Evolutionary conservation across 1,140 invertebrate genomes (phyloP), one percentile per base, ranked within the genome.

Genomic region (Cephus cinctus): DNA sequence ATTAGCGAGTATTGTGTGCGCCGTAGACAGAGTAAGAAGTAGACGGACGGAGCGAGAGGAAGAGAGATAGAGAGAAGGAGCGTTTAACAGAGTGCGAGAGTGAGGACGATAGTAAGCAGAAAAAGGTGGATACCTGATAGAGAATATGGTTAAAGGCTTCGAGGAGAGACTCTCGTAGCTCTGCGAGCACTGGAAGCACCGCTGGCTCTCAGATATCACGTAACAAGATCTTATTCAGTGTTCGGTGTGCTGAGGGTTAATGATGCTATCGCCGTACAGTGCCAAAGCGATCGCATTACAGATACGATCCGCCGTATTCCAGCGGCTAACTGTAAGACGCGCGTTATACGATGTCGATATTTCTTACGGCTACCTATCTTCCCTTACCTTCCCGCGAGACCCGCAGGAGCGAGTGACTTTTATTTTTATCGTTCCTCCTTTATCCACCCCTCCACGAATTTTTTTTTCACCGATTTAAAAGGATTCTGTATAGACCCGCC

Each of bases 201-300:
- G 36, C 47, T 43, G 49, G 50, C 20, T 47, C 49, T 49, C 53
- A 57, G 73, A 27, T 27, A 75, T 75, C 72, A 65, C 63, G 64
- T 69, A 73, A 75, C 72, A 73, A 75, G 69, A 75, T 75, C 72
- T 75, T 67, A 70, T 72, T 69, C 71, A 61, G 63, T 66, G 67
- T 72, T 69, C 64, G 60, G 58, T 62, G 61, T 65, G 62, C 56
- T 47, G 61, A 63, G 68, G 73, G 71, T 73, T 75, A 71, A 75
- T 69, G 73, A 74, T 75, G 70, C 71, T 75, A 75, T 75, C 73
- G 71, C 67, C 65, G 64, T 63, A 65, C 71, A 74, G 73, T 75
- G 73, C 73, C 70, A 75, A 73, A 71, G 66, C 68, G 73, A 74
- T 74, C 61, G 70, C 69, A 74, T 70, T 73, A 67, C 60, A 56